Percentiles rank a stretch among this genome's conserved stretches.
Evolutionary conservation across 1,140 invertebrate genomes (phyloP).

Genomic region (Ostrea edulis): DNA sequence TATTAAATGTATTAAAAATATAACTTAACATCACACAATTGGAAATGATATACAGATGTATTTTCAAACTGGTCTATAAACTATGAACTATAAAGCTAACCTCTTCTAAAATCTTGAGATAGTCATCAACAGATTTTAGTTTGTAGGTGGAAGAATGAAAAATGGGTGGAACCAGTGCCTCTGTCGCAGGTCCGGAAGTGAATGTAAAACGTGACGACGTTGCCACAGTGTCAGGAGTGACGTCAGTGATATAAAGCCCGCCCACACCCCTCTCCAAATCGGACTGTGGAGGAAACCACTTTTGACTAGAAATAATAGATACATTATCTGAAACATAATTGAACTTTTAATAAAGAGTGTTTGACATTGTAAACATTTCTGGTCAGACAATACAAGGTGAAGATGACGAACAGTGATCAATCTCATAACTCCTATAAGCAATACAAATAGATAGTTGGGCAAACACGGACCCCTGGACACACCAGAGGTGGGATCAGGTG

Average conservation of each 20-base stretch:
- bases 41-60: background rate
- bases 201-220: slow-evolving; percentile 56
- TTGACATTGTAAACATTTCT: no score
- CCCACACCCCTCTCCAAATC: slow-evolving; percentile 55
- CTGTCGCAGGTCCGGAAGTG: slow-evolving; percentile 57
- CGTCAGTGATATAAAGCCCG: slow-evolving; percentile 59
- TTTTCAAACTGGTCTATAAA: no score
- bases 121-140: slow-evolving; percentile 69
- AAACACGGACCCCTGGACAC: no score
- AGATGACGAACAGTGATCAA: no score
- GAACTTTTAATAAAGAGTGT: no score
- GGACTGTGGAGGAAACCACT: slow-evolving; percentile 63
- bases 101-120: slow-evolving; percentile 65
- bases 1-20: no score
- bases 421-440: no score
- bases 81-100: slow-evolving; percentile 34
- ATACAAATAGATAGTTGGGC: no score
- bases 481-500: no score
- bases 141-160: slow-evolving; percentile 72
- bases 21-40: background rate
- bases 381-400: no score
- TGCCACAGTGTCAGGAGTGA: slow-evolving; percentile 63
- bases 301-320: slow-evolving; percentile 49
- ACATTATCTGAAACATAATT: background rate
- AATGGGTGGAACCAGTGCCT: slow-evolving; percentile 71